Evolutionary conservation across 2,113 vertebrate species (phyloP).

Genomic region (Platysteira castanea): DNA sequence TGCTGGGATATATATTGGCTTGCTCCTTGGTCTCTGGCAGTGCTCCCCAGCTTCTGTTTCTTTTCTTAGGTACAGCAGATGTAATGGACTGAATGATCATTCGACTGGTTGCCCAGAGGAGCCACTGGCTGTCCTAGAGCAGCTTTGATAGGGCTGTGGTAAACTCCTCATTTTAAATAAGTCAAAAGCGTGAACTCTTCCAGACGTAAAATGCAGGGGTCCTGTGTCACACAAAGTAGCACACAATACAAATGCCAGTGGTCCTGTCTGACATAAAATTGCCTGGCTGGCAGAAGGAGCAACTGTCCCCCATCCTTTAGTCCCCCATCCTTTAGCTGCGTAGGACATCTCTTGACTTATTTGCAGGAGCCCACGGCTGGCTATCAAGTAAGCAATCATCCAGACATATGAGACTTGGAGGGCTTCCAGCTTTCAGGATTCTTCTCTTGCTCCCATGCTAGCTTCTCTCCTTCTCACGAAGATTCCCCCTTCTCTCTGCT

Average conservation of each 20-base stretch:
- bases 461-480: not conserved
- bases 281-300: not conserved
- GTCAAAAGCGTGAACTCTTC: not conserved
- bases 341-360: not conserved
- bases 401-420: not conserved
- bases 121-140: not conserved
- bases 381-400: not conserved
- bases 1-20: not conserved
- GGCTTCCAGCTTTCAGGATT: not conserved
- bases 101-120: not conserved
- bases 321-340: not conserved
- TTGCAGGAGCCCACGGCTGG: not conserved
- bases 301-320: not conserved
- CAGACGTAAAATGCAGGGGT: not conserved
- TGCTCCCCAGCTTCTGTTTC: not conserved
- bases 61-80: not conserved
- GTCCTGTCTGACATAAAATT: not conserved
- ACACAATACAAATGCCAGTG: not conserved
- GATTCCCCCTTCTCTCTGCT: not conserved
- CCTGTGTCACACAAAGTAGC: not conserved
- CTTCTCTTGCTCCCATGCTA: conserved; percentile 1
- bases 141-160: not conserved
- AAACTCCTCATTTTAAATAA: not conserved
- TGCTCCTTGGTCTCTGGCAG: not conserved
- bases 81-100: not conserved